phyloP scores from a whole-genome alignment of 2,113 vertebrate genomes.

The Eubucco bourcierii region DNA sequence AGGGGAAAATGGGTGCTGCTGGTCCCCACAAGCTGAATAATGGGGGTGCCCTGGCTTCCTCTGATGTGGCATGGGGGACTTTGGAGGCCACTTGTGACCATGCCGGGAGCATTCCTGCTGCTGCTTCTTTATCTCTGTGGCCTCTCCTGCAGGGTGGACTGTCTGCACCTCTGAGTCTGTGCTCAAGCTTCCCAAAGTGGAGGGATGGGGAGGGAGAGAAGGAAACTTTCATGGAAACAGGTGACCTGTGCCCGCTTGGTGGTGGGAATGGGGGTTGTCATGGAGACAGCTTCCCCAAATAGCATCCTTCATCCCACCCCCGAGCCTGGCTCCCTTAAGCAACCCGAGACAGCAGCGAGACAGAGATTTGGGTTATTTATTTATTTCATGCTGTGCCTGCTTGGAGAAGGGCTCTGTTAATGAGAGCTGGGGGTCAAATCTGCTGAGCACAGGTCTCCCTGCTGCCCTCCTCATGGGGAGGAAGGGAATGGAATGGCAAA shows the following conservation, averaged over 20 bases:
- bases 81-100: accelerated
- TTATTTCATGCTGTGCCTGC: not conserved
- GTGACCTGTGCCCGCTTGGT: constrained; percentile 59
- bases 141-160: not conserved
- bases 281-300: constrained; percentile 70
- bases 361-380: constrained; percentile 46
- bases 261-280: constrained; percentile 66
- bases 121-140: not conserved
- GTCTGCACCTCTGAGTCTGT: not conserved
- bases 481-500: not conserved
- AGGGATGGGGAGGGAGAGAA: not conserved
- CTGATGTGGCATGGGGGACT: accelerated
- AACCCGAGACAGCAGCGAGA: constrained; percentile 58
- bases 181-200: not conserved
- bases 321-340: constrained; percentile 51
- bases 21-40: accelerated
- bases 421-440: not conserved
- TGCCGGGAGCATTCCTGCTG: not conserved
- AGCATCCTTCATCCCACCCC: constrained; percentile 64
- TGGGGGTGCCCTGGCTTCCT: not conserved
- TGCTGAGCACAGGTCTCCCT: not conserved
- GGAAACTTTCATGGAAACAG: constrained; percentile 61
- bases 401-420: constrained; percentile 18
- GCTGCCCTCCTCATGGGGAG: not conserved
- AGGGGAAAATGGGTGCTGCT: not conserved